Conservation (phyloP, 2,797 vertebrate genomes). For the Sorex maritimensis region DNA sequence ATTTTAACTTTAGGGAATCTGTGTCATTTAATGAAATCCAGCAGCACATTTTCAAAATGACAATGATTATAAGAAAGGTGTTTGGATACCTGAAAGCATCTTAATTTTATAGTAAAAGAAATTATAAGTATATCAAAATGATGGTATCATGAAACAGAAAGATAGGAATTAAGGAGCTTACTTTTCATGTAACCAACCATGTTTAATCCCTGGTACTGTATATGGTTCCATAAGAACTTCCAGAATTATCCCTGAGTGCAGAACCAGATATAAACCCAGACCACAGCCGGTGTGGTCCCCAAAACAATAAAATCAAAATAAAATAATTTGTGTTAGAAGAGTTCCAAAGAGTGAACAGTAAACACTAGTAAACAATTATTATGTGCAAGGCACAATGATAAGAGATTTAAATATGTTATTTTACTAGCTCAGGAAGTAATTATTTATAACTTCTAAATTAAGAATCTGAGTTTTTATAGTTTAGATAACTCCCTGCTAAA, state of each 20-base stretch:
- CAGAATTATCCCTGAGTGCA: no score
- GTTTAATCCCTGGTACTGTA: no score
- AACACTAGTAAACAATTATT: slow-evolving; percentile 46
- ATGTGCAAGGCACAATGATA: neutral
- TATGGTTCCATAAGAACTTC: no score
- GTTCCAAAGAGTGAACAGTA: neutral
- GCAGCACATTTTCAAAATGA: slow-evolving; percentile 38
- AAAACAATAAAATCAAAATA: no score
- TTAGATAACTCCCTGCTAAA: slow-evolving; percentile 25
- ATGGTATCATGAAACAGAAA: neutral
- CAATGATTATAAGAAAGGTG: slow-evolving; percentile 27
- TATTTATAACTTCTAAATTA: slow-evolving; percentile 31
- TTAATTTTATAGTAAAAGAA: slow-evolving; percentile 51
- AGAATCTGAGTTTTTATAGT: slow-evolving; percentile 15
- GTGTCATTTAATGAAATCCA: slow-evolving; percentile 70
- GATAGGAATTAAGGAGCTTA: no score
- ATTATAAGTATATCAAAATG: slow-evolving; percentile 3
- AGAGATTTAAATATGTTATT: slow-evolving; percentile 10
- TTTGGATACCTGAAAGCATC: slow-evolving; percentile 22
- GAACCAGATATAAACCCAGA: no score
- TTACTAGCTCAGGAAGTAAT: neutral
- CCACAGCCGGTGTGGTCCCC: no score
- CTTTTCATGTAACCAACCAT: no score
- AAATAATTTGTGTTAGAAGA: neutral
- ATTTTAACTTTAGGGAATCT: slow-evolving; percentile 79